Base-by-base conservation (phyloP, 2,113 vertebrate genomes). In the Aegypius monachus region DNA sequence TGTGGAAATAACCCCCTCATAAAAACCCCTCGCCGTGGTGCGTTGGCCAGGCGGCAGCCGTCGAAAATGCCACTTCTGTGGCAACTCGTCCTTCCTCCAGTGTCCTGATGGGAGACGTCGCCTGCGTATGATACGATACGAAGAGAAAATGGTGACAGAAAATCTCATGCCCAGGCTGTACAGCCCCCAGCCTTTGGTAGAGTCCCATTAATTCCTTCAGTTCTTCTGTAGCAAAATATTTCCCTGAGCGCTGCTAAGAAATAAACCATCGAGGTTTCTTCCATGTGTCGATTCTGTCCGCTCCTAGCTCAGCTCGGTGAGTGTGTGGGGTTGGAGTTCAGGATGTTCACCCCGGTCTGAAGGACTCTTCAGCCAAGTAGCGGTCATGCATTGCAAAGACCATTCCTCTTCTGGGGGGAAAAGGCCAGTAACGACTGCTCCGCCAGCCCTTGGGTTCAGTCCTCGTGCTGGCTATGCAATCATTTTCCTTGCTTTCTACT, bases 261-360 rank as follows among this genome's bases (percentile, higher is more conserved):
- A 91, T 11, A 15, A 67, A 32, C 8, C 3, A 1, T 15, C 7
- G 6, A 0, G 2, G 1, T 65, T 27, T 59, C 48, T 13, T 66
- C 34, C 12, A 0, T 1, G 0, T 3, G 10, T 18, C 1, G 1
- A 2, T 65, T 23, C 17, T 5, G 1, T 25, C 34, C 0, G 0
- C 55, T 38, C 14, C 47, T 22, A 9, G 7, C 17, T 42, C 2
- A 0, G 29, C 18, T 0, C 2, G 2, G 34, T 1, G 16, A 9
- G 13, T 1, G 20, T 6, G 11, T 4, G 40, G 59, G 55, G 13
- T 8, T 10, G 67, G n/a, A 38, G 48, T 31, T 55, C 3, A 5
- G 55, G 68, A 11, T 27, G 77, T 8, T 16, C 26, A 11, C 27
- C 22, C 23, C 16, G 7, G 17, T 43, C 23, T 7, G 18, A 63